Base-by-base conservation (phyloP, 2,888 invertebrate genomes). In the Lordiphosa fenestrarum region DNA sequence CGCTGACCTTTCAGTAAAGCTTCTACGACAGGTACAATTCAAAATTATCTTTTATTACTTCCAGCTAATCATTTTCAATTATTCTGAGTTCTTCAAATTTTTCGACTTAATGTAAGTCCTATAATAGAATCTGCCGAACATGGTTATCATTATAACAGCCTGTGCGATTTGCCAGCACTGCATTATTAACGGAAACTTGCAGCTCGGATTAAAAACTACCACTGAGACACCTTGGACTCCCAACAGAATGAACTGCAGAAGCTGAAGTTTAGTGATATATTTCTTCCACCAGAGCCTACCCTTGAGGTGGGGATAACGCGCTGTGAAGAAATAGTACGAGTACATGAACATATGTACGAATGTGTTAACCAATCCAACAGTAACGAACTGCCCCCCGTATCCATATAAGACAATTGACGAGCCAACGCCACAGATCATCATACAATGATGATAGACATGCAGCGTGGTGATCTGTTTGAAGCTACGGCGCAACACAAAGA, bases 401-500 rank as follows among this genome's bases (percentile, higher is more conserved):
- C 94, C 90, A 85, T 93, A 95, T 85, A 94, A 93, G 4, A 93
- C 90, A 33, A 94, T 94, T 4, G 93, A 92, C 94, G 94, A 95
- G 0, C 93, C 93, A 84, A 94, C 92, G 56, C 93, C 88, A 19
- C 93, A 0, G 0, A 57, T 95, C 91, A 94, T 95, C 86, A 94
- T 90, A 2, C 93, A 91, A 87, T 97, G 97, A 88, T 97, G 97
- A 85, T 96, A 97, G 2, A 97, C 93, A 85, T 97, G 97, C 2
- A 97, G 91, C 83, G 95, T 94, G 0, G 95, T 93, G 25, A 97
- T 94, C 89, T 97, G 97, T 44, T 93, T 93, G 77, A 95, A 94
- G 88, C 96, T 97, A 89, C 97, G 97, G 15, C 97, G 92, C 67
- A 97, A 88, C 0, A 97, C 95, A 86, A 97, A 97, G 90, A 97